phyloP scores from a whole-genome alignment of 2,888 invertebrate genomes.

The Oscheius sp. region DNA sequence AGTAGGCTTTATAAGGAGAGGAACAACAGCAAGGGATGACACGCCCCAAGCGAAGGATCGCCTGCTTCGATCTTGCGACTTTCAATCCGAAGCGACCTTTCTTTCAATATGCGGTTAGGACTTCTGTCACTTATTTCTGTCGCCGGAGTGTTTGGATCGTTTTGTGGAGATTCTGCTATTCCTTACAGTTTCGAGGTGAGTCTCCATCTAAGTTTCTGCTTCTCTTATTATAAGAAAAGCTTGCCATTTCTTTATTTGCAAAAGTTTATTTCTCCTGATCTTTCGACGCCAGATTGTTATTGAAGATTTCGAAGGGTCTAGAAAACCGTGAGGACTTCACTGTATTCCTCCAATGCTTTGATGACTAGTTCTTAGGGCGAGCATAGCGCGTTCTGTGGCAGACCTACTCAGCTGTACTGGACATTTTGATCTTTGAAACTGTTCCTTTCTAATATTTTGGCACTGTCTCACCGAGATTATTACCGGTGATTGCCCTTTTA shows the following conservation, averaged over 20 bases:
- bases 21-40: neutral
- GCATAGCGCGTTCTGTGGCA: no score
- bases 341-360: no score
- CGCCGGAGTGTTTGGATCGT: slow-evolving; percentile 42
- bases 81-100: neutral
- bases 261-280: no score
- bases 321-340: no score
- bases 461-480: neutral
- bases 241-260: no score
- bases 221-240: no score
- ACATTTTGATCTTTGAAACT: no score
- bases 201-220: neutral
- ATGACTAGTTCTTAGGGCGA: no score
- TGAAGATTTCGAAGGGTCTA: no score
- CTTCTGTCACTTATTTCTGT: neutral
- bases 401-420: no score
- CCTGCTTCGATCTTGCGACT: neutral
- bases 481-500: neutral
- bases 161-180: slow-evolving; percentile 60
- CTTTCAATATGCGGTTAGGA: neutral
- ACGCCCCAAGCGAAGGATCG: neutral
- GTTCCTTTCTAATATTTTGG: neutral
- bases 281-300: no score
- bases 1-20: slow-evolving; percentile 13
- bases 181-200: slow-evolving; percentile 64